Conservation (phyloP, 37 sponge, comb jelly and placozoan species). For the Tethya wilhelma region DNA sequence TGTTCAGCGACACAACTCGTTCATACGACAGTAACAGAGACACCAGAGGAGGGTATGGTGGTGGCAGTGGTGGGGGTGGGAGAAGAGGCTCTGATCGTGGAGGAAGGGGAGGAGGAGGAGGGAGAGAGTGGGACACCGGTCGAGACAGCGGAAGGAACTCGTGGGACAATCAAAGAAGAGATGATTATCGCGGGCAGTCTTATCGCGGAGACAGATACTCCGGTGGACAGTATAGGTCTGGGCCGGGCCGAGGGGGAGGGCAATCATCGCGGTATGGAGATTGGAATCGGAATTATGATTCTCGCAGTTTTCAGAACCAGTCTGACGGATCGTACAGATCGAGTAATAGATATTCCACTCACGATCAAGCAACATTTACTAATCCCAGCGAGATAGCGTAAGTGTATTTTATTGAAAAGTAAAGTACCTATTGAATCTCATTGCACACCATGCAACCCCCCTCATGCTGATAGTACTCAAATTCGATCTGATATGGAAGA, state of each 20-base stretch:
- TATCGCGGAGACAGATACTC: neutral
- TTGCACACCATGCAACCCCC: too few species aligned
- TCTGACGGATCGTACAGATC: neutral
- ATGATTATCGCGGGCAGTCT: neutral
- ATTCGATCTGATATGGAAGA: conserved; percentile 55
- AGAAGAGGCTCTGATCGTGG: neutral
- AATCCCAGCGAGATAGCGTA: too few species aligned
- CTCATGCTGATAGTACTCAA: conserved; percentile 2
- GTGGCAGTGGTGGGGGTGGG: neutral
- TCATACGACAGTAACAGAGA: too few species aligned
- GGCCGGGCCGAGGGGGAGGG: neutral
- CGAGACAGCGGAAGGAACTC: neutral
- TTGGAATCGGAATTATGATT: neutral
- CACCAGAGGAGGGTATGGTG: neutral
- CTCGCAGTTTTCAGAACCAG: neutral
- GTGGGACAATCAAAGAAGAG: neutral
- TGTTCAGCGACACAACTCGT: neutral
- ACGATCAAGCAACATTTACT: too few species aligned
- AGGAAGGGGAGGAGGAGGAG: neutral
- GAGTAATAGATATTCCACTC: too few species aligned
- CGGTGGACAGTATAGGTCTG: neutral
- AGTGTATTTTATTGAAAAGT: too few species aligned
- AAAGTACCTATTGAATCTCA: too few species aligned
- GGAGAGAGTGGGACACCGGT: neutral
- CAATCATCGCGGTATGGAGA: neutral